These are phyloP conservation scores for Saguinus imperator DNA, from an alignment of 2,113 vertebrate genomes.

Conservation along the genomic window DNA sequence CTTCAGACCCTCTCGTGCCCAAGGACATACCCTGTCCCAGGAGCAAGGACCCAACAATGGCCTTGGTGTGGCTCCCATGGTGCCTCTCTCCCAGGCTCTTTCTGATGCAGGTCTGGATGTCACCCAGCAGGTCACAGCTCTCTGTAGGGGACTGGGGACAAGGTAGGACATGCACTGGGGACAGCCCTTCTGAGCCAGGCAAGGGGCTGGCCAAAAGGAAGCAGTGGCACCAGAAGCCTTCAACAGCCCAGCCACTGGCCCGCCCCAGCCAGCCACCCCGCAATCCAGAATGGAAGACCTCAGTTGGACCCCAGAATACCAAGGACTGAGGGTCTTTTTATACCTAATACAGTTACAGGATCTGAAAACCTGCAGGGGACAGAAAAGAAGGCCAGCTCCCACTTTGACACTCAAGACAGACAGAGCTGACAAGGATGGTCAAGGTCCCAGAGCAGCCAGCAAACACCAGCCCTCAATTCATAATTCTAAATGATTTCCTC, in stretches of 20 bases:
- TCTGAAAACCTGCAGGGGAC: background rate
- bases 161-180: slow-evolving; percentile 7
- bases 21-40: too few species aligned
- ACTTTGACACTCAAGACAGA: accelerated
- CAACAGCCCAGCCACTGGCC: too few species aligned
- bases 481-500: too few species aligned
- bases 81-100: slow-evolving; percentile 82
- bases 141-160: slow-evolving; percentile 87
- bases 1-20: background rate
- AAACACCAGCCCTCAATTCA: accelerated
- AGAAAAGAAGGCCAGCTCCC: background rate
- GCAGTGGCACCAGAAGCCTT: background rate
- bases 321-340: background rate
- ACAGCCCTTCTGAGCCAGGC: too few species aligned
- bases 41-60: slow-evolving; percentile 2
- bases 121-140: slow-evolving; percentile 89
- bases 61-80: slow-evolving; percentile 53
- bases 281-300: background rate
- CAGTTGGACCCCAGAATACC: background rate
- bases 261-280: background rate
- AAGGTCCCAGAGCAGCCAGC: background rate
- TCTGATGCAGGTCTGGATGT: slow-evolving; percentile 92
- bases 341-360: accelerated
- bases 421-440: background rate
- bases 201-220: background rate